These are phyloP conservation scores for Cheilosia variabilis DNA, from an alignment of 2,888 invertebrate species.

Conservation along the genomic window DNA sequence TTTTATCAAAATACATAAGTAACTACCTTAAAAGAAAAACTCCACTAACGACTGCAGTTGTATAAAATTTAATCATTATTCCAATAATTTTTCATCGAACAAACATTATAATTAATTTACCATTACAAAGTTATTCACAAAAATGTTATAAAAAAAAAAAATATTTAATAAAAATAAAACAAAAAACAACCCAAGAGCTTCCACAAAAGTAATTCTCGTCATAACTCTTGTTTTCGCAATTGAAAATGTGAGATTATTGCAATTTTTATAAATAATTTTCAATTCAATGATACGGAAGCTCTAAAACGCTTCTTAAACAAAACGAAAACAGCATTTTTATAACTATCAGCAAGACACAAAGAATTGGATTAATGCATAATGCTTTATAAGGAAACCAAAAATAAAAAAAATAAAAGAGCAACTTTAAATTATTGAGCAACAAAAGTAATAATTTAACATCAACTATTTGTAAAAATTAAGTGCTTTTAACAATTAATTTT, in stretches of 20 bases:
- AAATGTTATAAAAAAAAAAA: conserved; percentile 33
- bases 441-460: conserved; percentile 59
- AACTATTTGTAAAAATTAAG: conserved; percentile 75
- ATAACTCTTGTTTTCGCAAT: conserved; percentile 48
- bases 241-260: conserved; percentile 39
- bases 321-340: conserved; percentile 24
- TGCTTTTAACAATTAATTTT: conserved; percentile 73
- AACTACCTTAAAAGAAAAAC: conserved; percentile 29
- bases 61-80: conserved; percentile 39
- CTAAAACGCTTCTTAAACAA: conserved; percentile 59
- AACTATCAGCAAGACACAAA: conserved; percentile 33
- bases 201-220: conserved; percentile 62
- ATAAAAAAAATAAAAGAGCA: conserved; percentile 3
- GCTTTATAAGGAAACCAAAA: conserved; percentile 33
- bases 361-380: conserved; percentile 58
- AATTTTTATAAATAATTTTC: conserved; percentile 23
- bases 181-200: conserved; percentile 73
- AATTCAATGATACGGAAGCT: conserved; percentile 54
- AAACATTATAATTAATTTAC: conserved; percentile 23
- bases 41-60: conserved; percentile 65
- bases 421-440: conserved; percentile 39
- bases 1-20: conserved; percentile 6
- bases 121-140: conserved; percentile 39
- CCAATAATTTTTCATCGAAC: conserved; percentile 38
- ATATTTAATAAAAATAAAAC: conserved; percentile 21